These are phyloP conservation scores for Rapana venosa DNA, from an alignment of 2,888 invertebrate genomes.

Conservation along the genomic window DNA sequence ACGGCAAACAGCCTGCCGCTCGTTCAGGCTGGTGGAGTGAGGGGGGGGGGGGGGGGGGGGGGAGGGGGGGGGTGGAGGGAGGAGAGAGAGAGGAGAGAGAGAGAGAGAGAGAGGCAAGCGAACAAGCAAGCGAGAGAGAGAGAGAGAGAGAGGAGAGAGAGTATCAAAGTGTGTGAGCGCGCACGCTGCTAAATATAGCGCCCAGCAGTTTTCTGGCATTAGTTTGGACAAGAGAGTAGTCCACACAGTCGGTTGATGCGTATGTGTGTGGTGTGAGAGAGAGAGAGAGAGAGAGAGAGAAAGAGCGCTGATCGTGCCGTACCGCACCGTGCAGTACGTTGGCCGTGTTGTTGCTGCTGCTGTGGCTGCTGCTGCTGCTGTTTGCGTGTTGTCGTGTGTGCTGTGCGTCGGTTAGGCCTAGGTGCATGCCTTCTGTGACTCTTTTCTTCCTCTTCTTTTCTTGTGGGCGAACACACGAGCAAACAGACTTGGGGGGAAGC, in stretches of 20 bases:
- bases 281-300: slow-evolving; percentile 17
- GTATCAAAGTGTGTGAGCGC: slow-evolving; percentile 12
- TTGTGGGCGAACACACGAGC: slow-evolving; percentile 1
- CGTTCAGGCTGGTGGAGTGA: not conserved
- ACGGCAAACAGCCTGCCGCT: not conserved
- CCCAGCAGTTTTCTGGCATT: not conserved
- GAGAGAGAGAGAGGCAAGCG: not conserved
- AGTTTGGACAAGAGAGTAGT: not conserved
- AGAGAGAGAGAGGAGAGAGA: slow-evolving; percentile 3
- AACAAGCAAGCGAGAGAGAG: not conserved
- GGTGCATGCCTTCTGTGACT: not conserved
- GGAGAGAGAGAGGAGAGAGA: not conserved
- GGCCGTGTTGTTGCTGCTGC: slow-evolving; percentile 7
- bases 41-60: not conserved
- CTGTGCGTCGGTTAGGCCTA: not conserved
- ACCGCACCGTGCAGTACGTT: slow-evolving; percentile 1
- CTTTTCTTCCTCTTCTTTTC: not conserved
- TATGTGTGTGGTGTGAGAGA: slow-evolving; percentile 20
- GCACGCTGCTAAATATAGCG: slow-evolving; percentile 35
- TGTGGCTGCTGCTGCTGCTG: not conserved
- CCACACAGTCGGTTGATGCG: not conserved
- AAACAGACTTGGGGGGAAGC: not conserved
- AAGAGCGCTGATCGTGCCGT: not conserved
- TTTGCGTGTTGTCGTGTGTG: not conserved
- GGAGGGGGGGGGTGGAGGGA: not conserved